These are phyloP conservation scores for Nymphalis urticae DNA, from an alignment of 2,888 invertebrate species.

Conservation along the genomic window DNA sequence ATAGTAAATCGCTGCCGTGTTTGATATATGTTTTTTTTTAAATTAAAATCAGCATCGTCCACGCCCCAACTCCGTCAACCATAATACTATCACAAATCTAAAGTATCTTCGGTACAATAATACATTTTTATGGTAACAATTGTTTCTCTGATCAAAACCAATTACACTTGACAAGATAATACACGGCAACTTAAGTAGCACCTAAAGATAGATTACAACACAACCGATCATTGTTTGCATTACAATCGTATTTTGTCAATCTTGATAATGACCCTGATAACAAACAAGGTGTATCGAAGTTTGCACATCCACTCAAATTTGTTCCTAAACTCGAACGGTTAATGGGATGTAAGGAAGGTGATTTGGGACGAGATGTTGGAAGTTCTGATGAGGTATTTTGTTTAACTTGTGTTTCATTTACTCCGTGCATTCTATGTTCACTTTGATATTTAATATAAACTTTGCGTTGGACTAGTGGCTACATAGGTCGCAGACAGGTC, in stretches of 20 bases:
- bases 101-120: too few relatives aligned
- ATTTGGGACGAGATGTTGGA: conserved; percentile 52
- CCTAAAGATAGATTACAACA: neutral
- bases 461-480: too few relatives aligned
- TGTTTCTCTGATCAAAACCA: neutral
- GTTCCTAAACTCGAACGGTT: conserved; percentile 60
- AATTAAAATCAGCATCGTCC: too few relatives aligned
- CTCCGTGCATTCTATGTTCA: neutral
- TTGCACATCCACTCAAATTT: conserved; percentile 59
- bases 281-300: conserved; percentile 55
- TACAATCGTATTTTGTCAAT: conserved; percentile 33
- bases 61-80: too few relatives aligned
- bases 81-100: too few relatives aligned
- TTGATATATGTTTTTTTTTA: too few relatives aligned
- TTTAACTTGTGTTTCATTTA: neutral
- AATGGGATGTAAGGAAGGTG: conserved; percentile 64
- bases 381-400: conserved; percentile 40
- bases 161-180: conserved; percentile 7
- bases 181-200: conserved; percentile 1
- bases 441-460: too few relatives aligned
- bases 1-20: too few relatives aligned
- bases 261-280: conserved; percentile 28
- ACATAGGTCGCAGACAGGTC: too few relatives aligned
- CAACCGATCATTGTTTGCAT: conserved; percentile 22
- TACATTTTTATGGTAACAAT: neutral